phyloP scores from a whole-genome alignment of 2,113 vertebrate species.

The Podocnemis expansa region DNA sequence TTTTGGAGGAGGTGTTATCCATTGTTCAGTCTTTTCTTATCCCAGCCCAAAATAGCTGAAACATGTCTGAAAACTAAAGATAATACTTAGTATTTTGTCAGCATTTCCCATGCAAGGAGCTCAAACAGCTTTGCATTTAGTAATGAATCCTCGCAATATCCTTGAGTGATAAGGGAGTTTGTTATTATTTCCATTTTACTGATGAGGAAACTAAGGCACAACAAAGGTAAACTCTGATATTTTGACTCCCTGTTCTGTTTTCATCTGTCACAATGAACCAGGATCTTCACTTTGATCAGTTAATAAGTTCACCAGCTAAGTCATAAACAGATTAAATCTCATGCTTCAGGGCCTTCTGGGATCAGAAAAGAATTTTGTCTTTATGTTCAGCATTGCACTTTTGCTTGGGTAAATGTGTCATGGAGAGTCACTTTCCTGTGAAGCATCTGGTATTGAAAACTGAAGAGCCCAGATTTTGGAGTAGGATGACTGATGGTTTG shows the following conservation, averaged over 20 bases:
- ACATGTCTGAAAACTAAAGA: not conserved
- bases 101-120: not conserved
- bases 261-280: not conserved
- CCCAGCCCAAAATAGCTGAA: not conserved
- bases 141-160: not conserved
- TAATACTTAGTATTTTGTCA: not conserved
- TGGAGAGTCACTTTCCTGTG: not conserved
- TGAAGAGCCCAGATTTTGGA: not conserved
- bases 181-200: not conserved
- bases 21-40: not conserved
- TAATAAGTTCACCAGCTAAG: not conserved
- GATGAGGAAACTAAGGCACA: not conserved
- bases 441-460: not conserved
- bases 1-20: not conserved
- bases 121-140: not conserved
- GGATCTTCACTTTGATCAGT: not conserved
- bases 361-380: not conserved
- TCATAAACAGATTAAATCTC: not conserved
- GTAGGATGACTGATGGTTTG: not conserved
- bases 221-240: not conserved
- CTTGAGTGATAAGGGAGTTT: not conserved
- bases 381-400: not conserved
- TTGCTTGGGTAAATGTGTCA: not conserved
- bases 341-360: not conserved
- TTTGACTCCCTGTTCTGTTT: not conserved